Percentiles rank a stretch among this genome's conserved stretches.
Evolutionary conservation across 2,888 invertebrate species (phyloP).

Genomic region (Lampropteryx suffumata): DNA sequence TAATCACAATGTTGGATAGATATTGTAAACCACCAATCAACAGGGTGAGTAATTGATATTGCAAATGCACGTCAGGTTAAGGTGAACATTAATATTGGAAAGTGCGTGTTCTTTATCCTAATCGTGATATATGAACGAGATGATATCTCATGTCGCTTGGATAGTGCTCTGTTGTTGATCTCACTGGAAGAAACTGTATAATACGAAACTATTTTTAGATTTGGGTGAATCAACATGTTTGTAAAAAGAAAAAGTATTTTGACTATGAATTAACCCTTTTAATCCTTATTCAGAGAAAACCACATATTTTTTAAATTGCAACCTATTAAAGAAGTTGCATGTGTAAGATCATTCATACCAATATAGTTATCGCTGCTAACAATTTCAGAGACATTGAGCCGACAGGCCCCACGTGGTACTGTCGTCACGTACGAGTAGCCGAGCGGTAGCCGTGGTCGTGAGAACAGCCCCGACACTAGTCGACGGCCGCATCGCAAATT

Average conservation of each 20-base stretch:
- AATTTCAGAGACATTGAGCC: slow-evolving; percentile 92
- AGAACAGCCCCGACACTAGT: slow-evolving; percentile 92
- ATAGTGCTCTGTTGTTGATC: not conserved
- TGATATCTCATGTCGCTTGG: slow-evolving; percentile 12
- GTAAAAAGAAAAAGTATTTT: too few relatives aligned
- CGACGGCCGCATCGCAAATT: slow-evolving; percentile 83
- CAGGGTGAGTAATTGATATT: slow-evolving; percentile 50
- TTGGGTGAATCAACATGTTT: too few relatives aligned
- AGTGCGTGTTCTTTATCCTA: slow-evolving; percentile 56
- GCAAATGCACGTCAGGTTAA: slow-evolving; percentile 48
- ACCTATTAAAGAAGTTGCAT: not conserved
- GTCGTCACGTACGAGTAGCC: slow-evolving; percentile 93
- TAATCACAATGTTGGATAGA: slow-evolving; percentile 24
- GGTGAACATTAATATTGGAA: slow-evolving; percentile 51
- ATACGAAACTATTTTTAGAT: too few relatives aligned
- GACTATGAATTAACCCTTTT: too few relatives aligned
- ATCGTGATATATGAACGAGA: slow-evolving; percentile 55
- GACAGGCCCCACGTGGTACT: slow-evolving; percentile 93
- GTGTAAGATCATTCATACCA: slow-evolving; percentile 80
- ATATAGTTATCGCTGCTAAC: slow-evolving; percentile 91
- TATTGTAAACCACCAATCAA: slow-evolving; percentile 44
- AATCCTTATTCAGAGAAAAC: too few relatives aligned
- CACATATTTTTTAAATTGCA: too few relatives aligned
- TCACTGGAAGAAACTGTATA: too few relatives aligned
- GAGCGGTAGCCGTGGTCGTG: slow-evolving; percentile 89